These are phyloP conservation scores for Zosterops japonicus DNA, from an alignment of 2,113 vertebrate genomes.

Conservation along the genomic window DNA sequence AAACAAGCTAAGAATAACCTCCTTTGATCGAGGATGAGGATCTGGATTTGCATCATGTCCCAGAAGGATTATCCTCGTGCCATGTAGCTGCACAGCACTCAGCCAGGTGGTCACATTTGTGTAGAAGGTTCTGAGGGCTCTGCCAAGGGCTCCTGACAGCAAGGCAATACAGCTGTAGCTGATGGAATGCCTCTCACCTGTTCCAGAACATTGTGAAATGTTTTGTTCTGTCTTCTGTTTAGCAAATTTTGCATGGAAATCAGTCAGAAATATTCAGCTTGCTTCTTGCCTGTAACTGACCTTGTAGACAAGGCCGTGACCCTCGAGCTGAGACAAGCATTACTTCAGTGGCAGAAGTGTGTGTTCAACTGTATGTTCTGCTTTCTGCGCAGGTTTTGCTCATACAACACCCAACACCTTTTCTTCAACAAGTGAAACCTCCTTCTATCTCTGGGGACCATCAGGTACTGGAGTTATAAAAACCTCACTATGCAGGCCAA, in stretches of 20 bases:
- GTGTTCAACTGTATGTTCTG: background rate
- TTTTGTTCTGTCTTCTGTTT: background rate
- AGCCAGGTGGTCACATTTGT: background rate
- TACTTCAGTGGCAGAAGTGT: background rate
- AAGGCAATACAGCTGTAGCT: background rate
- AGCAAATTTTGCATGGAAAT: background rate
- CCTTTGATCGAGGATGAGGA: background rate
- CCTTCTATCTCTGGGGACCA: conserved; percentile 82
- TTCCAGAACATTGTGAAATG: background rate
- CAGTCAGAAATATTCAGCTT: background rate
- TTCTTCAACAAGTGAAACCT: conserved; percentile 74
- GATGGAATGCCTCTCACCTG: background rate
- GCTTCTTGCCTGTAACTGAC: background rate
- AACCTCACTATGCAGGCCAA: conserved; percentile 66
- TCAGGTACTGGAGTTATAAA: conserved; percentile 62
- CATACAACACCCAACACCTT: conserved; percentile 69
- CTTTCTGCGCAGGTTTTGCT: conserved; percentile 62
- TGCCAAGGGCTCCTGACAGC: background rate
- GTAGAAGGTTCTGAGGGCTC: background rate
- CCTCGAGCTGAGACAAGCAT: background rate
- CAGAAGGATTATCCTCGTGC: background rate
- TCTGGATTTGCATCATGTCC: background rate
- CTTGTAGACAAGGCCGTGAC: background rate
- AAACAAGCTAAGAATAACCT: background rate
- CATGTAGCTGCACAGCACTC: background rate